Evolutionary conservation across 2,113 vertebrate genomes (phyloP), one percentile per base, ranked within the genome.

Genomic region (Laterallus jamaicensis): DNA sequence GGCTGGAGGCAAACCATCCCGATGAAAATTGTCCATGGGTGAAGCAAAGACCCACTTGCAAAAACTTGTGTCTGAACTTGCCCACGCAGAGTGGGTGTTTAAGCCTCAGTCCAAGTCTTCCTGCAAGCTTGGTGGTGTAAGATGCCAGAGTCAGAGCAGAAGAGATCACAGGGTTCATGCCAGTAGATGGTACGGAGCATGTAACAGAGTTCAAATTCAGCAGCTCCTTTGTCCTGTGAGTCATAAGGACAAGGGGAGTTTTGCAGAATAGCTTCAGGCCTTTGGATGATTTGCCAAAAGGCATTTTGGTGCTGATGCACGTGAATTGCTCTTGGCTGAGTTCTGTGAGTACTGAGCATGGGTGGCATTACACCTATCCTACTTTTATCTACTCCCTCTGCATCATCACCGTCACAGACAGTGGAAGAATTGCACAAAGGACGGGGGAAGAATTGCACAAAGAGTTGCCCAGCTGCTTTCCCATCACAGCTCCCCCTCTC

Each of bases 1-100:
- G 74, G 37, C 66, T 92, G 91, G 69, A 92, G 58, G 70, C 82
- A 95, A 94, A 89, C 58, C 42, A 60, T 75, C 84, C 69, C 12
- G 24, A 79, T 60, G 54, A 82, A 95, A 91, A 87, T 50, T 55
- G 81, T 69, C 91, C 37, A 66, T 15, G 16, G 39, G 11, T 82
- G 66, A 95, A 95, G 86, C 91, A 95, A 94, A 95, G 81, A 84
- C 18, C 1, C 25, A 56, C 89, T 89, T 92, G 89, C 77, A 82
- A 79, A 92, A 92, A 85, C 70, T 62, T 73, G 15, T 58, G 81
- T 92, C 91, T 95, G 74, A 95, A 89, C 93, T 75, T 89, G 96
- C 81, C 84, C 91, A 79, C 0, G 1, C 49, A 60, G 60, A 75
- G 68, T 3, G 42, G 40, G 17, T 88, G 76, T 88, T 75, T 77